Evolutionary conservation across 2,113 vertebrate genomes (phyloP), one percentile per base, ranked within the genome.

Genomic region (Asarcornis scutulata): DNA sequence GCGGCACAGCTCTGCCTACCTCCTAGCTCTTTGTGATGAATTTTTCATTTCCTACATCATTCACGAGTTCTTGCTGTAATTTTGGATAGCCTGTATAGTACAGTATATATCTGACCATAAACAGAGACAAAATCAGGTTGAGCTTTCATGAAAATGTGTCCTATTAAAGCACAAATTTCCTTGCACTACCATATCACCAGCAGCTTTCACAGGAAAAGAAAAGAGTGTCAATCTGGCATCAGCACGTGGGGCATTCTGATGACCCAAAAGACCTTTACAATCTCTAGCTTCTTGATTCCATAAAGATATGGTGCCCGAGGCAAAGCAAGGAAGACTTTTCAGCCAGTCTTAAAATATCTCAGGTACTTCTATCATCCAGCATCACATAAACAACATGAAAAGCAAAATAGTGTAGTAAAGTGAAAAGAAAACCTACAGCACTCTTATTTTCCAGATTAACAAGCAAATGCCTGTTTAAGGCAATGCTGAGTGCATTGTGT

Each of bases 41-140:
- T 95, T 95, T 97, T 94, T 95, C 93, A 97, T 96, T 97, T 96
- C 93, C 95, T 93, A 91, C 78, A 93, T 86, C 88, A 95, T 95
- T 96, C 86, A 94, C 83, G 85, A 89, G 62, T 76, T 62, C 88
- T 92, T 85, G 44, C 71, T 89, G 83, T 77, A 93, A 96, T 96
- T 96, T 95, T 88, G 82, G 76, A 67, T 55, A 77, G 66, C 77
- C 91, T 91, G 44, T 76, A 91, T 85, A 86, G 83, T 40, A 69
- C 53, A 36, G 34, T 53, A 91, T 84, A 79, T 92, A 95, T 89
- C 83, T 91, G 80, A 80, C 95, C 69, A 62, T 85, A 97, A 96
- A 85, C 1, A 6, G 83, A 85, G 92, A 95, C 88, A 92, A 96
- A 94, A 97, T 96, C 94, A 91, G 63, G 79, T 59, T 73, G 52